Evolutionary conservation across 1,140 invertebrate species (phyloP), one percentile per base, ranked within the genome.

Genomic region (Zaprionus ornatus): DNA sequence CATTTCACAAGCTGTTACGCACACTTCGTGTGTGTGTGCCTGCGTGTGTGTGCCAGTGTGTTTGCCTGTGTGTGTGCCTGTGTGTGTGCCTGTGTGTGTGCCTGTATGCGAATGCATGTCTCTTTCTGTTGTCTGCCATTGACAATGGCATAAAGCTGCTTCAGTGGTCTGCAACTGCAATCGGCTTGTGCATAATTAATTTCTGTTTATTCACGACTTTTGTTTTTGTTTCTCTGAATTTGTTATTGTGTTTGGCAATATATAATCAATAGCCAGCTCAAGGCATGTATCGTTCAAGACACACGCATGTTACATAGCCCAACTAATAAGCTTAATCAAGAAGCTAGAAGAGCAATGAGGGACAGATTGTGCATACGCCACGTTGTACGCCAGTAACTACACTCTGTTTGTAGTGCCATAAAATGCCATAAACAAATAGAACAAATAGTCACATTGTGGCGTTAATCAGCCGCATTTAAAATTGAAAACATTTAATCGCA

Each of bases 151-250:
- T 55, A 54, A 68, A 67, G 40, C 68, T 62, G 70, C 63, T 52
- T 74, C 37, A 59, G 66, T 72, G 48, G 27, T 32, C 57, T 35
- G 17, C 62, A 62, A 50, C 45, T 25, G 27, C 61, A 74, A 74
- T 57, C 72, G 69, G 69, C 69, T 87, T 82, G 76, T 54, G 73
- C 77, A 86, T 86, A 88, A 86, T 86, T 86, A 86, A 86, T 83
- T 79, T 82, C 71, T 77, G 77, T 83, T 86, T 80, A 72, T 83
- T 86, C 80, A 86, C 82, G 77, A 80, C 67, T 77, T 79, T 79
- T 86, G 45, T 48, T 21, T 21, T 21, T 19, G 10, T 21, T 48
- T 19, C 17, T 21, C 3, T 48, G 70, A 87, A 83, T 87, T 63
- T 55, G 77, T 83, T 87, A 87, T 83, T 82, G 79, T 83, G 83